Evolutionary conservation across 2,797 vertebrate species (phyloP), one percentile per base, ranked within the genome.

Genomic region (Fratercula arctica): DNA sequence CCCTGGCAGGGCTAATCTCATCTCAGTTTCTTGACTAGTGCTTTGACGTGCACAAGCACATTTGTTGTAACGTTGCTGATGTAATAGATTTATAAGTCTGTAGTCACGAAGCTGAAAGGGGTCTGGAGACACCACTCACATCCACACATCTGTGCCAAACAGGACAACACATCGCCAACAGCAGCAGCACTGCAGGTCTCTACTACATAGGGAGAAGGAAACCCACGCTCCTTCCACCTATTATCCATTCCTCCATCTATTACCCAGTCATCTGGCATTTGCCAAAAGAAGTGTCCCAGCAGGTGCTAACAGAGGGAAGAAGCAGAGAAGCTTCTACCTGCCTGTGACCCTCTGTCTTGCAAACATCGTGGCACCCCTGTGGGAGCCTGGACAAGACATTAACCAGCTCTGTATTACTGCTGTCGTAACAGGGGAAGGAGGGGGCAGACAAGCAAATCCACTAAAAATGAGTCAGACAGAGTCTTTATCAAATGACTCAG

Each of bases 401-500:
- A 81, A 70, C 45, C 51, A 35, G 77, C 59, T 78, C 74, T 43
- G 21, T 33, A 35, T 26, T 54, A 56, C 48, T 73, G 45, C 75
- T 77, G 74, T 23, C 8, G 1, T 51, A 86, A 64, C 17, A 85
- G 43, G 35, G 63, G 53, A 46, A 73, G 56, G 66, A 89, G 82
- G 15, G 18, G 45, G 60, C 37, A 86, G 59, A 79, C 48, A 60
- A 84, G 75, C 37, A 95, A 87, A 89, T 64, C 61, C 60, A 92
- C 56, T 93, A 53, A 31, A 74, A 87, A 51, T 78, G 81, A 90
- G 72, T 89, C 77, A 87, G 86, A 28, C 11, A 20, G 33, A 56
- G 48, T 35, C 72, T 77, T 84, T 67, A 70, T 86, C 89, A 90
- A 96, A 51, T 85, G 48, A 89, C 59, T 93, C 76, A 91, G 66